phyloP scores from a whole-genome alignment of 2,113 vertebrate genomes.

The sheep (Ovis aries) region ARS-UI_Ramb_v3.0 NC_056061.1:49451501-49452000 shows the following conservation, averaged over 20 bases:
- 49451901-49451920: neutral
- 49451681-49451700: neutral
- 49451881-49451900: neutral
- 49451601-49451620: neutral
- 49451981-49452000: neutral
- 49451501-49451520: constrained; percentile 50
- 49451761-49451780: constrained; percentile 17
- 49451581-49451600: constrained; percentile 41
- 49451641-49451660: neutral
- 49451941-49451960: neutral
- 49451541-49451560: constrained; percentile 23
- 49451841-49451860: neutral
- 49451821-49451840: neutral
- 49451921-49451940: neutral
- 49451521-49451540: constrained; percentile 57
- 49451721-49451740: constrained; percentile 15
- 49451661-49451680: neutral
- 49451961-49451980: neutral
- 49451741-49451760: neutral
- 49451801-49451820: neutral
- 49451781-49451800: neutral
- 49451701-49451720: neutral
- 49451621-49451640: constrained; percentile 23
- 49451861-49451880: neutral
- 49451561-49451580: constrained; percentile 33